Conservation (phyloP, 2,888 invertebrate genomes). For the Drosophila emarginata region DNA sequence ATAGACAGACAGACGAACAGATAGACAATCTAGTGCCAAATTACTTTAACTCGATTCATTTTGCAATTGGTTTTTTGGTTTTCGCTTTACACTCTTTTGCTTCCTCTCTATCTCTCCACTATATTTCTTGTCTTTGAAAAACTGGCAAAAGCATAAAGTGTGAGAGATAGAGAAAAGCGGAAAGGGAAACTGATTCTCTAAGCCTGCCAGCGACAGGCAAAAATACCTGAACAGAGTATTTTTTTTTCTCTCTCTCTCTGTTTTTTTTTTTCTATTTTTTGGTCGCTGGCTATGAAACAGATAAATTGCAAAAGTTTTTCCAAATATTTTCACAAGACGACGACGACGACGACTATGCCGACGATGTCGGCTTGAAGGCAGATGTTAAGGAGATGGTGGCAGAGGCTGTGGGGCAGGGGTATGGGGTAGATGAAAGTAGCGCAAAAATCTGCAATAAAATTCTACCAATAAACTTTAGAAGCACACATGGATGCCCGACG, state of each 20-base stretch:
- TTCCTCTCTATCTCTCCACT: constrained; percentile 16
- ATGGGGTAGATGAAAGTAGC: constrained; percentile 37
- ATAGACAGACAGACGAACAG: neutral
- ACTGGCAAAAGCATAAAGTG: neutral
- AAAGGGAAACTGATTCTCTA: constrained; percentile 21
- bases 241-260: constrained; percentile 14
- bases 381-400: neutral
- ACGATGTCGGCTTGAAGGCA: constrained; percentile 7
- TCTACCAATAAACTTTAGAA: constrained; percentile 73
- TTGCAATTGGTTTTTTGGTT: constrained; percentile 58
- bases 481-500: constrained; percentile 43
- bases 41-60: constrained; percentile 71
- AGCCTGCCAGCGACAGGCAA: constrained; percentile 61
- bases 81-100: constrained; percentile 5
- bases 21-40: constrained; percentile 58
- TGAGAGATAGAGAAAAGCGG: constrained; percentile 7
- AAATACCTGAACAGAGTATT: constrained; percentile 53
- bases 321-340: constrained; percentile 74
- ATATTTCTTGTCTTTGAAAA: neutral
- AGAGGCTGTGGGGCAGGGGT: neutral
- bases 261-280: constrained; percentile 40
- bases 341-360: constrained; percentile 45
- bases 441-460: constrained; percentile 75
- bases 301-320: constrained; percentile 74
- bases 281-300: constrained; percentile 71